phyloP scores from a whole-genome alignment of 2,888 invertebrate genomes.

The Sphaeridia pumilis region DNA sequence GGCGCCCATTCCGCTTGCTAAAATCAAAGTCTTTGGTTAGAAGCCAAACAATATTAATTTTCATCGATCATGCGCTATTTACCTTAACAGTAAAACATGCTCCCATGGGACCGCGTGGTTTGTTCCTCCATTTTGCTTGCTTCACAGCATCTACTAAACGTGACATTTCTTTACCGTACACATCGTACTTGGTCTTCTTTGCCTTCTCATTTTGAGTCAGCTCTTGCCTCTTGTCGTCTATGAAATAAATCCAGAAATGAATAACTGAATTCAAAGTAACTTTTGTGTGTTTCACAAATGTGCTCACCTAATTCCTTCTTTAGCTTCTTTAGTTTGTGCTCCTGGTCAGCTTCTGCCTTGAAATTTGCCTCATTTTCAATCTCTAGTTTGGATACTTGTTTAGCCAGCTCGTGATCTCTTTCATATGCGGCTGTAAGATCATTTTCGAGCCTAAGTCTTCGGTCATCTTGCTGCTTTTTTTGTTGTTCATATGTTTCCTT shows the following conservation, averaged over 20 bases:
- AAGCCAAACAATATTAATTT: not conserved
- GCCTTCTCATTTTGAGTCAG: conserved; percentile 3
- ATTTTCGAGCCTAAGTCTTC: not conserved
- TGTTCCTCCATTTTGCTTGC: conserved; percentile 15
- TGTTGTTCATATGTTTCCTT: not conserved
- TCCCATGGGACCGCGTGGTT: conserved; percentile 28
- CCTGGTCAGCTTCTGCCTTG: not conserved
- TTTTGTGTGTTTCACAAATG: not conserved
- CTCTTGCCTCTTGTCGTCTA: conserved; percentile 6
- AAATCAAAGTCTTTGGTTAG: not conserved
- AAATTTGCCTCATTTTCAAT: not conserved
- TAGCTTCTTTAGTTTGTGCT: not conserved
- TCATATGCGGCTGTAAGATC: not conserved
- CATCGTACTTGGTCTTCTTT: conserved; percentile 18
- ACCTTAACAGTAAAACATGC: conserved; percentile 27
- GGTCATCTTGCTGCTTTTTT: not conserved
- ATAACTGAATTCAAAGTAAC: not conserved
- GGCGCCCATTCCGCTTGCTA: conserved; percentile 20
- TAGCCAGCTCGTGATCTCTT: not conserved
- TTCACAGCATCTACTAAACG: conserved; percentile 21
- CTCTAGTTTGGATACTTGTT: not conserved
- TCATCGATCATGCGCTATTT: not conserved
- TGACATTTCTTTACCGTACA: conserved; percentile 24
- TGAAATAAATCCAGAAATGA: not conserved
- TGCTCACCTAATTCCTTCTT: not conserved